Conservation (phyloP, 2,797 vertebrate genomes). For the Varecia variegata region DNA sequence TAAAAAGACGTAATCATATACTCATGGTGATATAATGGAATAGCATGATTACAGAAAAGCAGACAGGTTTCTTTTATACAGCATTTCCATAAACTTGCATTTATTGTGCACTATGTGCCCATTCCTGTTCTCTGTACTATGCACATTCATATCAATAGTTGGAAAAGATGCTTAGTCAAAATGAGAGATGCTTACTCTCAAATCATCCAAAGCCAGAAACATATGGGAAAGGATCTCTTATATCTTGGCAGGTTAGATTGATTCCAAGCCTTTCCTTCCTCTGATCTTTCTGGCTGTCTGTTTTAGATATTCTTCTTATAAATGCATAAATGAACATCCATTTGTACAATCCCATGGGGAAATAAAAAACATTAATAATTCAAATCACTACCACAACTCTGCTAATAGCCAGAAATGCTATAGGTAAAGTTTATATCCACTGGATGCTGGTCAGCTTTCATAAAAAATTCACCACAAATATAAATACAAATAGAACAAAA, state of each 20-base stretch:
- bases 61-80: neutral
- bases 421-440: conserved; percentile 29
- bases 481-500: conserved; percentile 11
- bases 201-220: neutral
- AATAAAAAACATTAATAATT: conserved; percentile 63
- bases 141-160: neutral
- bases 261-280: neutral
- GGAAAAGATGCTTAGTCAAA: neutral
- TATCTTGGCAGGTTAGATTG: neutral
- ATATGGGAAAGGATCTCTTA: neutral
- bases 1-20: neutral
- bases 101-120: neutral
- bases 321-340: conserved; percentile 55
- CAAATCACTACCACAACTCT: conserved; percentile 33
- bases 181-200: neutral
- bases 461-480: neutral
- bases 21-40: neutral
- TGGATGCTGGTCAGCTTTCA: neutral
- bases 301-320: conserved; percentile 55
- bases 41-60: neutral
- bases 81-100: neutral
- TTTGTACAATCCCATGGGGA: conserved; percentile 19
- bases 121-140: neutral
- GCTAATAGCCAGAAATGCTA: conserved; percentile 45
- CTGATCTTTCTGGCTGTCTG: conserved; percentile 3